Conservation (phyloP, 2,888 invertebrate genomes). For the Taenaris catops region DNA sequence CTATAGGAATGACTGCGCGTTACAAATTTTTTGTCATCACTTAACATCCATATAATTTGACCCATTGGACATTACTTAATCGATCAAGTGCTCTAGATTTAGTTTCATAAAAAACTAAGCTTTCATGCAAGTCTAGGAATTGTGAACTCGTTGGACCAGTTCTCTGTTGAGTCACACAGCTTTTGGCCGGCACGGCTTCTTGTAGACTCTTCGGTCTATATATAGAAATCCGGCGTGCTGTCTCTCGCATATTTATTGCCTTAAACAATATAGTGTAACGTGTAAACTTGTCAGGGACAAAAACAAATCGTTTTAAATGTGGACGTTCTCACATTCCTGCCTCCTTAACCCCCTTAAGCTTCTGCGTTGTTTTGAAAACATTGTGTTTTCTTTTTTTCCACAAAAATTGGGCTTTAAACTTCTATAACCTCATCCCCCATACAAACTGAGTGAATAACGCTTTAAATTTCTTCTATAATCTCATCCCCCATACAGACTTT, state of each 20-base stretch:
- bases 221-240: slow-evolving; percentile 12
- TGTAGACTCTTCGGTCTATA: slow-evolving; percentile 10
- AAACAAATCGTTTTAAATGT: background rate
- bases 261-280: slow-evolving; percentile 6
- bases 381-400: no score
- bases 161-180: slow-evolving; percentile 22
- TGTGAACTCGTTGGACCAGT: slow-evolving; percentile 24
- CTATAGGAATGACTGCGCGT: no score
- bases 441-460: no score
- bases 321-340: slow-evolving; percentile 9
- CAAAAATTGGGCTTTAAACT: no score
- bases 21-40: no score
- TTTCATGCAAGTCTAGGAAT: slow-evolving; percentile 24
- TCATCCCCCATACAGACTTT: no score
- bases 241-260: slow-evolving; percentile 20
- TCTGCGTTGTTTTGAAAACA: background rate
- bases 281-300: background rate
- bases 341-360: background rate
- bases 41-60: no score
- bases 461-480: no score
- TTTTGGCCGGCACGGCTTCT: slow-evolving; percentile 14
- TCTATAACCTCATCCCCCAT: no score
- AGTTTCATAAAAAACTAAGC: slow-evolving; percentile 19
- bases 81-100: slow-evolving; percentile 23
- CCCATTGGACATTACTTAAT: no score